Evolutionary conservation across 2,888 invertebrate species (phyloP), one percentile per base, ranked within the genome.

Genomic region (Chironomus riparius): DNA sequence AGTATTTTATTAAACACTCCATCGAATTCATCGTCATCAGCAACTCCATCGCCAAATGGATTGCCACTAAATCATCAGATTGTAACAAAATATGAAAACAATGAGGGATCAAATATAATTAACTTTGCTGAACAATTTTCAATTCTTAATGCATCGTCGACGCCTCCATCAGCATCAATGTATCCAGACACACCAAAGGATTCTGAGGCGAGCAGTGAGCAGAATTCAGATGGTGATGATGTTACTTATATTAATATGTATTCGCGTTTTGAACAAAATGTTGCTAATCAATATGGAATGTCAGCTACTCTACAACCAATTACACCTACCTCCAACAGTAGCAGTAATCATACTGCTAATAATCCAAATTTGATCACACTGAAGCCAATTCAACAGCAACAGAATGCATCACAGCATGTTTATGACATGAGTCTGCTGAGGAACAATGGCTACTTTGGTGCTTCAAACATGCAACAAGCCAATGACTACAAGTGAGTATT

Each of bases 361-460:
- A 77, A 69, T 78, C 72, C 47, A 78, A 78, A 70, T 77, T 72
- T 85, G 83, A 80, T 85, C 82, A 75, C 85, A 85, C 48, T 82
- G 87, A 79, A 87, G 87, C 68, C 87, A 87, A 47, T 87, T 87
- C 79, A 87, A 87, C 28, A 65, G 22, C 21, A 56, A 56, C 56
- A n/a, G n/a, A 15, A n/a, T 56, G n/a, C n/a, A 15, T n/a, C n/a
- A 56, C n/a, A 56, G 3, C 18, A 22, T 12, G 65, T 24, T 24
- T 24, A 65, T 65, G 24, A 65, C 13, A 18, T 13, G n/a, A 38
- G 38, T 10, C 38, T 38, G 4, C 38, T 38, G 38, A 38, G 38
- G 38, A 38, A 38, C 4, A 79, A 79, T 70, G 78, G 81, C 74
- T 84, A 83, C 76, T 81, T 79, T 74, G 70, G 28, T 61, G 48